Evolutionary conservation across 1,140 invertebrate species (phyloP), one percentile per base, ranked within the genome.

Genomic region (Acyrthosiphon pisum): DNA sequence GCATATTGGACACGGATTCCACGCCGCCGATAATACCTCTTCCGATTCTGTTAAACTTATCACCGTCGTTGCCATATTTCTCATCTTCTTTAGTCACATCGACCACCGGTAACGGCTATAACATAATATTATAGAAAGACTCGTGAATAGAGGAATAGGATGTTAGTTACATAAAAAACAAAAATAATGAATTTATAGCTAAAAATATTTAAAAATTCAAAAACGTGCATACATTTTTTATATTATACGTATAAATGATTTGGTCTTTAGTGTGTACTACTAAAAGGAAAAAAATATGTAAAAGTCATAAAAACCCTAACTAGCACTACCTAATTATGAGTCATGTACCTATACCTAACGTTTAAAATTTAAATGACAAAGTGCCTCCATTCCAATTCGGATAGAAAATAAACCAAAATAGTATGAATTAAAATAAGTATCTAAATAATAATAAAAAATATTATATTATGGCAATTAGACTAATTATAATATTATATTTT

Each of bases 1-100:
- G 92, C 60, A 96, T 95, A 94, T 96, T 97, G 8, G 96, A 96
- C 7, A 97, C 91, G 7, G 95, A 95, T 94, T 96, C 96, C 44
- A 96, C 96, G 20, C 96, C 96, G 20, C 95, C 95, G 3, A 97
- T 96, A 2, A 97, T 92, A 7, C 96, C 96, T 94, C 95, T 95
- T 14, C 96, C 96, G 18, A 97, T 94, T 26, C 94, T 94, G 26
- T 95, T 95, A 91, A 96, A 96, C 94, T 96, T 96, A 93, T 96
- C 96, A 0, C 96, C 97, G 26, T 95, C 95, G 94, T 97, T 97
- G 3, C 97, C 97, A 94, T 97, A 97, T 94, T 97, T 97, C 50
- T 97, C 96, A 84, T 97, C 95, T 94, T 97, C 97, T 90, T 94
- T 95, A 91, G 97, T 97, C 30, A 96, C 96, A 94, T 97, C 97